Evolutionary conservation across 1,140 invertebrate species (phyloP).

Genomic region (Planococcus citri): DNA sequence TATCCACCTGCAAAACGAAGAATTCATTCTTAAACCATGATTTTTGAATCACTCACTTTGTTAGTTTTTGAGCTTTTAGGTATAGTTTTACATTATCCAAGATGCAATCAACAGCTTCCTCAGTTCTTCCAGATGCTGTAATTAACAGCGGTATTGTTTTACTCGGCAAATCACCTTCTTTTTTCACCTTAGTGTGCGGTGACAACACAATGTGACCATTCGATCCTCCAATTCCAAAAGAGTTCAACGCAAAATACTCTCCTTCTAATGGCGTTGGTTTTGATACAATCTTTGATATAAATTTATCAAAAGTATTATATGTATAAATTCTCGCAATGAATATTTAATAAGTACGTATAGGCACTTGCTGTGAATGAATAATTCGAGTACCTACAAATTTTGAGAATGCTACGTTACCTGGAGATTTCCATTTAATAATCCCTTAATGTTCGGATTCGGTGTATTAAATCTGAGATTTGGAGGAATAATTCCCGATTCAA

Average conservation of each 20-base stretch:
- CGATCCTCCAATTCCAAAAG: constrained; percentile 50
- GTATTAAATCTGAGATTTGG: constrained; percentile 45
- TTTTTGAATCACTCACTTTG: no score
- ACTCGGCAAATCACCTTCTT: constrained; percentile 17
- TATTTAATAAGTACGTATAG: no score
- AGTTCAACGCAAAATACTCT: constrained; percentile 42
- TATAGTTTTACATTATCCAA: constrained; percentile 27
- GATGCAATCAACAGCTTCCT: constrained; percentile 24
- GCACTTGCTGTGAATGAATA: no score
- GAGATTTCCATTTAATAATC: constrained; percentile 67
- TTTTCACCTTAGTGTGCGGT: constrained; percentile 31
- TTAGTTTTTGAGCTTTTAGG: no score
- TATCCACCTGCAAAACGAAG: not conserved
- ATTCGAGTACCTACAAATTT: no score
- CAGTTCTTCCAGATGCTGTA: constrained; percentile 26
- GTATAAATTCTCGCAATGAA: no score
- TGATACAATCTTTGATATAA: no score
- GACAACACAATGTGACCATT: constrained; percentile 42
- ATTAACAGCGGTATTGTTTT: constrained; percentile 25
- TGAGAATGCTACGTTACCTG: constrained; percentile 37
- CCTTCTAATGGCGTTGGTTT: constrained; percentile 35
- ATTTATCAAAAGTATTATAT: no score
- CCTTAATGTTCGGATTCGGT: constrained; percentile 38
- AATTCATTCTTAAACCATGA: not conserved
- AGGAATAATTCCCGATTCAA: constrained; percentile 46